Percentiles rank a stretch among this genome's conserved stretches.
phyloP scores from a whole-genome alignment of 2,888 invertebrate genomes.

The Mongoloraphidia duomilia region DNA sequence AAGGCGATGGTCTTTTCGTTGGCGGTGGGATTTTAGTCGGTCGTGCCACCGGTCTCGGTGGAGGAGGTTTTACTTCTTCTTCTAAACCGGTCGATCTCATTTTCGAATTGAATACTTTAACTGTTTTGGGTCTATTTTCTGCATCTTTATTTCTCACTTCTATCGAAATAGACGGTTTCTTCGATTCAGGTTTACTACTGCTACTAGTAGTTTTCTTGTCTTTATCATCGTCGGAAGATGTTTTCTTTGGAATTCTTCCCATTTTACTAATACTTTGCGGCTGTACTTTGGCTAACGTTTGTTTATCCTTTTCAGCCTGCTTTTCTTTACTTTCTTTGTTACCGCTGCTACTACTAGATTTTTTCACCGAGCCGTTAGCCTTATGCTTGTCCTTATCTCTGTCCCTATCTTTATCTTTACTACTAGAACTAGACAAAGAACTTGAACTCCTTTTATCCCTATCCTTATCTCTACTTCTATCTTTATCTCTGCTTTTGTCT shows the following conservation, averaged over 20 bases:
- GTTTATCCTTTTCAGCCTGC: slow-evolving; percentile 52
- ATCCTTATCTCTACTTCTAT: slow-evolving; percentile 20
- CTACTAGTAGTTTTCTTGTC: slow-evolving; percentile 16
- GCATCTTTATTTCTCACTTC: slow-evolving; percentile 61
- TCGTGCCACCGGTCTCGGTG: slow-evolving; percentile 52
- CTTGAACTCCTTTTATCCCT: slow-evolving; percentile 19
- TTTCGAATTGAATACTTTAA: slow-evolving; percentile 81
- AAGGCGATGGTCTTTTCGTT: slow-evolving; percentile 29
- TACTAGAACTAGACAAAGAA: slow-evolving; percentile 17
- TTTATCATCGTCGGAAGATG: slow-evolving; percentile 31
- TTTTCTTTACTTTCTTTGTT: slow-evolving; percentile 34
- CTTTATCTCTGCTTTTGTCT: slow-evolving; percentile 20
- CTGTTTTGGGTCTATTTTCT: slow-evolving; percentile 67
- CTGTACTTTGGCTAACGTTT: slow-evolving; percentile 48
- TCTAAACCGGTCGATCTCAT: slow-evolving; percentile 84
- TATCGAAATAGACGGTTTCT: slow-evolving; percentile 67
- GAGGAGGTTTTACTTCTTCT: slow-evolving; percentile 77
- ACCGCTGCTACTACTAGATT: slow-evolving; percentile 16
- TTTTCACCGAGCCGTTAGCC: slow-evolving; percentile 20
- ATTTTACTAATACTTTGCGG: slow-evolving; percentile 56
- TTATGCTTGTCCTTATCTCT: slow-evolving; percentile 24
- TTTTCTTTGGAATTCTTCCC: slow-evolving; percentile 65
- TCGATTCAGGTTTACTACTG: slow-evolving; percentile 34
- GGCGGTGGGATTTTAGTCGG: slow-evolving; percentile 35
- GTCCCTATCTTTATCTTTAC: slow-evolving; percentile 26